phyloP scores from a whole-genome alignment of 2,888 invertebrate species.

The Globia sparganii region DNA sequence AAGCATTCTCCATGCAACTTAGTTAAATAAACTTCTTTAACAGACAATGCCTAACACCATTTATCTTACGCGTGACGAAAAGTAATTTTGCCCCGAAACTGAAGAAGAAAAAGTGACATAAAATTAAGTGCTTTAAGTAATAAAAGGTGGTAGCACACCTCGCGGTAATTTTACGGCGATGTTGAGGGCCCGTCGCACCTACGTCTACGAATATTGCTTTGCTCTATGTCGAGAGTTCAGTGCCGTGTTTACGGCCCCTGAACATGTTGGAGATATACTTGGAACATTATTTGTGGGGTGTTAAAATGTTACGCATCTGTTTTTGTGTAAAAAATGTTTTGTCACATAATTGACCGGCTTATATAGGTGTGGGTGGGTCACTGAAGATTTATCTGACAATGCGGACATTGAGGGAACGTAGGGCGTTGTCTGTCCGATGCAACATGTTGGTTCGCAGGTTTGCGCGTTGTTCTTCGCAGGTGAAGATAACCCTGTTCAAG shows the following conservation, averaged over 20 bases:
- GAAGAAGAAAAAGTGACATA: conserved; percentile 59
- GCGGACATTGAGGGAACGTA: too few relatives aligned
- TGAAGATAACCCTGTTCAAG: too few relatives aligned
- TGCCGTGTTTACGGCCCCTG: conserved; percentile 48
- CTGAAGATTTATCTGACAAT: too few relatives aligned
- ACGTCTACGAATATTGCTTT: conserved; percentile 49
- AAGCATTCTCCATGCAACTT: neutral
- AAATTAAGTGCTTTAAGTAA: conserved; percentile 70
- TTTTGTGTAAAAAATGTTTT: conserved; percentile 5
- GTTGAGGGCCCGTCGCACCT: conserved; percentile 49
- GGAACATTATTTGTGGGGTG: conserved; percentile 39
- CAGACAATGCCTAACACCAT: conserved; percentile 27
- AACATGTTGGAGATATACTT: conserved; percentile 40
- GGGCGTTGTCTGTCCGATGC: too few relatives aligned
- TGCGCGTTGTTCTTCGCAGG: too few relatives aligned
- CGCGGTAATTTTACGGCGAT: conserved; percentile 61
- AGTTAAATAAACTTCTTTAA: neutral
- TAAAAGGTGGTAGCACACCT: conserved; percentile 60
- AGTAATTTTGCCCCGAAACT: conserved; percentile 41
- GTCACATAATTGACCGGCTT: neutral
- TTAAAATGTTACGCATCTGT: conserved; percentile 43
- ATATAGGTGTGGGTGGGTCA: neutral
- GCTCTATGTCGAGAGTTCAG: conserved; percentile 46
- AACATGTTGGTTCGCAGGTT: too few relatives aligned
- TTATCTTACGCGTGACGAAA: conserved; percentile 36